Base-by-base conservation (phyloP, 2,113 vertebrate genomes). In the Panurus biarmicus region DNA sequence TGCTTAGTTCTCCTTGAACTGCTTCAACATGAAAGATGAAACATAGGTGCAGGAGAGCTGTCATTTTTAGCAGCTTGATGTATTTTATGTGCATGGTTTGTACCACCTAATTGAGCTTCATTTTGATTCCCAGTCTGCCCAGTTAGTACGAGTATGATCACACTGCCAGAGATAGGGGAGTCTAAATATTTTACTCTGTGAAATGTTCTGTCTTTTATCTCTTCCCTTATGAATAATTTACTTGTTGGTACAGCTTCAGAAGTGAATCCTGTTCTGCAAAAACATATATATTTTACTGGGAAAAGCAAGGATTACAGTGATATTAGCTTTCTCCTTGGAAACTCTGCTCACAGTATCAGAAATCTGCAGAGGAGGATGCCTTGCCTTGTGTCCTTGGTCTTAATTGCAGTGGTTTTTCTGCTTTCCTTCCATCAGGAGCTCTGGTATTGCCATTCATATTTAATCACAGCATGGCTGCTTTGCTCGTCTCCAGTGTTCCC, bases 131-230 rank as follows among this genome's bases (percentile, higher is more conserved):
- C 93, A 87, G 70, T 76, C 26, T 80, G 67, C 72, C 91, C 85
- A 94, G 94, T 90, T 93, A 76, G 64, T 35, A 31, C 18, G 4
- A 70, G 28, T 33, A 29, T 77, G 89, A 93, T 95, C 85, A 76
- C 66, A 38, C 45, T 87, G 83, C 56, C 66, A 64, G 95, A 94
- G 87, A 76, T 69, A 3, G 36, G 75, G 35, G 57, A 26, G 87
- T 73, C 91, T 96, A 71, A 93, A 92, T 93, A 57, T 89, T 96
- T 95, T 12, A 94, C 64, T 94, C 48, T 19, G 29, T 29, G 84
- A 93, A 95, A 90, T 61, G 15, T 80, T 94, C 82, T 87, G 67
- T 78, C 87, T 97, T 96, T 95, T 88, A 94, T 96, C 91, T 97
- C 50, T 50, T 81, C 75, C 64, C 42, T 53, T 62, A 88, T 94